Base-by-base conservation (phyloP, 2,888 invertebrate species). In the Rhabditoides inermis region DNA sequence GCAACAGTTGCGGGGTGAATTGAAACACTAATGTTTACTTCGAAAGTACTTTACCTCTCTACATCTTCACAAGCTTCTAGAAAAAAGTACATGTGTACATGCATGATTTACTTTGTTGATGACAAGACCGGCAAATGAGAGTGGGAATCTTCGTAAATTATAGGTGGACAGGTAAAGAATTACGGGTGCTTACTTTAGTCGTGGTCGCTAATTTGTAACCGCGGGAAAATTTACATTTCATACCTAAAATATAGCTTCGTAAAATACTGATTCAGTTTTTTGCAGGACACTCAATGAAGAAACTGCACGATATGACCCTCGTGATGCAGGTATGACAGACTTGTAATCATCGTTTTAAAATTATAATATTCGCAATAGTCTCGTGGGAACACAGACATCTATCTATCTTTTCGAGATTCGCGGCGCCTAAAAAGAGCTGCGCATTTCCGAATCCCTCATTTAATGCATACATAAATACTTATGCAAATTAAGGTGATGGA, bases 271-370 rank as follows among this genome's bases (percentile, higher is more conserved):
- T 26, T 23, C 10, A 28, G 48, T 25, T 36, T 1, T 23, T 62
- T 72, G 27, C 62, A 75, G 75, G 75, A 23, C 70, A 73, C 49
- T 63, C 72, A 22, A 54, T 70, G 59, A 73, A 72, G 49, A 69
- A 70, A 45, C 58, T 76, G 44, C 67, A 75, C 49, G 74, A 76
- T 40, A 73, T 73, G 72, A 72, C 71, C 10, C 51, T 76, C 28
- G 71, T 74, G 10, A 57, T 70, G 45, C 70, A 70, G 50, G 59
- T 58, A 26, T 15, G 4, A n/a, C 12, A 23, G 15, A n/a, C 12
- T 47, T 36, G 6, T 45, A 15, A 6, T 22, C 22, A 45, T 22
- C n/a, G 18, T n/a, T 7, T 7, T n/a, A 15, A 30, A 41, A 26
- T 44, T 37, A 7, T 26, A 18, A 15, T 12, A 12, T 41, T 20